Evolutionary conservation across 2,797 vertebrate genomes (phyloP), one percentile per base, ranked within the genome.

Genomic region (Heliangelus exortis): DNA sequence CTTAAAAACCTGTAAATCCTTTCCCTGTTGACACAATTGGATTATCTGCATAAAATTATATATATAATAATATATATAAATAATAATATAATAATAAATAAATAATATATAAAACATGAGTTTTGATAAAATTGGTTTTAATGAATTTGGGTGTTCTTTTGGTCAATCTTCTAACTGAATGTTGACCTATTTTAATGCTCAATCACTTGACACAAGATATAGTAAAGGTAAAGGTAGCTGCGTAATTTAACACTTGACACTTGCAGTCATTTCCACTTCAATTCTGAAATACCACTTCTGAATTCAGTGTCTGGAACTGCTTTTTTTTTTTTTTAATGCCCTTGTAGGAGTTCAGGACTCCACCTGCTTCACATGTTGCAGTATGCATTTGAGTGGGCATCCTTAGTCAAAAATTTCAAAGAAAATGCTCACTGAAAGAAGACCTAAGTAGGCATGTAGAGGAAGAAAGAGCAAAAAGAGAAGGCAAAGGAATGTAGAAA

Each of bases 401-500:
- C 33, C 28, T 71, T 41, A 31, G 36, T 67, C 28, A 53, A 58
- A 86, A 65, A 75, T 8, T 53, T 34, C 48, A 20, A 47, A 20
- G 45, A 47, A 75, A 58, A 22, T 23, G 28, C 26, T 69, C 17
- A 26, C 28, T 57, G 67, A 48, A 48, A 53, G 43, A 74, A 72
- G n/a, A 58, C 6, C 13, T 29, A 62, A 54, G 58, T 36, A 66
- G 25, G 9, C 31, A 54, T 26, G 31, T 20, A 45, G 54, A 66
- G 43, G 36, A n/a, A 45, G 31, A 34, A 41, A 58, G 28, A 34
- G 25, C 18, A 39, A 47, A 31, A 86, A 48, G 19, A 71, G 34
- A 0, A 1, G n/a, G 9, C 1, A 4, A 29, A 79, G 54, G 50
- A 33, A 58, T 2, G 2, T 15, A 84, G 59, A 45, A 77, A 16